Conservation (phyloP, 92 coral and sea anemone genomes). For the Hydrozoanthus gracilis region DNA sequence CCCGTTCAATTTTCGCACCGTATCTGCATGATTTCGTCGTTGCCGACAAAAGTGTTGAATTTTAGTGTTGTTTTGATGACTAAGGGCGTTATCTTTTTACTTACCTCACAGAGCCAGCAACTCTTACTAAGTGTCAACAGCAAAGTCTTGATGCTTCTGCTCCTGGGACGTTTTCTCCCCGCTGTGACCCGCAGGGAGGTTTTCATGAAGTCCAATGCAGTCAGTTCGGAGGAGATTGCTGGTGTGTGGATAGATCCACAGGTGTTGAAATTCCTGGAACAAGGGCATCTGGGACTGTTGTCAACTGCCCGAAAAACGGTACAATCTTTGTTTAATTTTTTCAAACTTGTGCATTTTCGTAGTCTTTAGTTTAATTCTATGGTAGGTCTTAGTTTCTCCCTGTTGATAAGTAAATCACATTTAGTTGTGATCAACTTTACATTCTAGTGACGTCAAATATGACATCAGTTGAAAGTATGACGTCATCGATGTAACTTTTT, state of each 20-base stretch:
- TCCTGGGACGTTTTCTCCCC: slow-evolving; percentile 62
- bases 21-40: neutral
- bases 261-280: slow-evolving; percentile 74
- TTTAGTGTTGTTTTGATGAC: neutral
- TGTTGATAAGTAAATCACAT: no score
- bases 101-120: slow-evolving; percentile 31
- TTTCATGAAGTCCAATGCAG: slow-evolving; percentile 67
- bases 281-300: slow-evolving; percentile 49
- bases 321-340: neutral
- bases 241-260: slow-evolving; percentile 68
- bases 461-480: no score
- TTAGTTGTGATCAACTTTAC: no score
- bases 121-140: slow-evolving; percentile 68
- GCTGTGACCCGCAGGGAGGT: slow-evolving; percentile 55
- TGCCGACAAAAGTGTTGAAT: neutral
- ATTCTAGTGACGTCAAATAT: no score
- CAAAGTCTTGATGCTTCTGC: slow-evolving; percentile 62
- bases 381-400: no score
- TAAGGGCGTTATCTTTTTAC: neutral
- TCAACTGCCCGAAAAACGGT: slow-evolving; percentile 63
- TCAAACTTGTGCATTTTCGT: no score
- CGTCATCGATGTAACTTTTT: no score
- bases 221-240: slow-evolving; percentile 63
- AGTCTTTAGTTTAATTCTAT: no score
- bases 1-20: neutral